Base-by-base conservation (phyloP, 92 coral and sea anemone genomes). In the Ricordea florida region DNA sequence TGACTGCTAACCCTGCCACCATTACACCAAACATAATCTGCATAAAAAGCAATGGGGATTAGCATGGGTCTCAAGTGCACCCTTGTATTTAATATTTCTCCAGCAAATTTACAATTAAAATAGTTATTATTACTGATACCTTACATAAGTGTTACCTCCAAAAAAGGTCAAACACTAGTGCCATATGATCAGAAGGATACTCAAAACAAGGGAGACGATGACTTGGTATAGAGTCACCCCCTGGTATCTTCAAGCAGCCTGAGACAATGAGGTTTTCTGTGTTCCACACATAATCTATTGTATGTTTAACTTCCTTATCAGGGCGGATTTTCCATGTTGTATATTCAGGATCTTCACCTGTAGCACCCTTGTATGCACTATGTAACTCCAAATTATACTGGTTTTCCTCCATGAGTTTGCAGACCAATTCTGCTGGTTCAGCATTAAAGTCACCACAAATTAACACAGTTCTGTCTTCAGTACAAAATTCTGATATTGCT, bases 391-490 rank as follows among this genome's bases (percentile, higher is more conserved):
- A 27, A 26, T 52, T 57, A 59, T 72, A 49, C 14, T 51, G 66
- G 11, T 85, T 88, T 31, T 88, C 60, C 64, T 75, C 83, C 96
- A 96, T 85, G 49, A 79, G 74, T 57, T 69, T 28, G 66, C 84
- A 96, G 8, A 96, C 91, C 45, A 85, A 93, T 44, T 96, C 99
- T 34, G 79, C 23, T 24, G 97, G 93, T n/a, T 90, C 94, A 25
- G 99, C 99, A 85, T 96, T 96, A 31, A 96, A 96, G 58, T 96
- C 99, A 0, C 99, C 99, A 78, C 92, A 86, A 20, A 96, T 29
- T 14, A 96, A 15, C 0, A 80, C 84, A 22, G 93, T 80, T 48
- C 68, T 66, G 36, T 62, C 83, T 33, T 74, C 87, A 42, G 69
- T 10, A 49, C 69, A 28, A 38, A 86, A 74, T 23, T 84, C 85